Base-by-base conservation (phyloP, 1,140 invertebrate species). In the Acromyrmex charruanus region DNA sequence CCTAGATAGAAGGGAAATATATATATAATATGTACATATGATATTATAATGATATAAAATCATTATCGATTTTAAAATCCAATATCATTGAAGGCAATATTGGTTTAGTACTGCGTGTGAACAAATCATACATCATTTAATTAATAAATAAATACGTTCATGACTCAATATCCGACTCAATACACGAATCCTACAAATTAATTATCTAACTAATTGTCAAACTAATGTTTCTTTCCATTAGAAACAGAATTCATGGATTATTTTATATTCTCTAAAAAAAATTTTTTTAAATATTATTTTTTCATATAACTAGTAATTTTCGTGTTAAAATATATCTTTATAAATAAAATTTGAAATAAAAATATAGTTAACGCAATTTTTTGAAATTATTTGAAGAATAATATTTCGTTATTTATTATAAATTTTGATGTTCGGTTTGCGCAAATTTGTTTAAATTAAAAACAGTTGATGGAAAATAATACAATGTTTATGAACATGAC, bases 1-100 rank as follows among this genome's bases (percentile, higher is more conserved):
- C 1, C n/a, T 25, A 25, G 18, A 71, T 71, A 25, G 44, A 63
- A 59, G 18, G 10, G 35, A 81, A 44, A 81, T 69, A 81, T 81
- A 71, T 55, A 69, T 55, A 69, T 71, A 81, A 71, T 81, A 58
- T 81, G 49, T 69, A 44, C 39, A 12, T 44, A 44, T 44, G 39
- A 44, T 10, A 44, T 44, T 44, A 44, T 44, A 44, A 44, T 44
- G 10, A 44, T 44, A 44, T 55, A 39, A 69, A 35, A 55, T 81
- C 44, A 55, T 55, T 58, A 69, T 71, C 77, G 63, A 71, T 55
- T 81, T 81, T 69, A 53, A 31, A 66, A 49, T 68, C 49, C 16
- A 16, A 80, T 31, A 66, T 51, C 25, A 28, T 28, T 31, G 35
- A 16, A n/a, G 58, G 6, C 21, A 3, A 7, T 65, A n/a, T 12